A percentile compares a stretch with the other conserved stretches of the same genome.
Evolutionary conservation across 2,113 vertebrate species (phyloP).

Genomic region (Candoia aspera): DNA sequence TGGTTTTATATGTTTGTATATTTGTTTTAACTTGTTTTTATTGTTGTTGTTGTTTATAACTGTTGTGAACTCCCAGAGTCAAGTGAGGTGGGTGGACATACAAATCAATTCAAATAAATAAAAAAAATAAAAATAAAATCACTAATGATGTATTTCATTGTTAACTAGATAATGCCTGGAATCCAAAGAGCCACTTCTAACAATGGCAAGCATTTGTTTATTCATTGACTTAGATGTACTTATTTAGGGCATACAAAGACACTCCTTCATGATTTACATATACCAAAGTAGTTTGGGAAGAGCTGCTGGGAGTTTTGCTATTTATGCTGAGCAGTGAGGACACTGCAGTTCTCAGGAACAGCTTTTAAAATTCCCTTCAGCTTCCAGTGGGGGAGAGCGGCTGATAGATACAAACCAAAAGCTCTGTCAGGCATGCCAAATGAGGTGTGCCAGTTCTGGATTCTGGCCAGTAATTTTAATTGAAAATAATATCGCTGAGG

Average conservation of each 20-base stretch:
- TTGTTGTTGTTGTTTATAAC: too few species aligned
- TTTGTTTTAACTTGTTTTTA: too few species aligned
- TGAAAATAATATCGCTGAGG: neutral
- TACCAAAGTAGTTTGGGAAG: neutral
- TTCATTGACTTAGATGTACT: neutral
- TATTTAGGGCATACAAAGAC: neutral
- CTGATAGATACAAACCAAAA: neutral
- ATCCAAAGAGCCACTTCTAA: neutral
- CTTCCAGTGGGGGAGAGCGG: neutral
- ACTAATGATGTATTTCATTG: neutral
- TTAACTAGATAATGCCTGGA: neutral
- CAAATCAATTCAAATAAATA: neutral
- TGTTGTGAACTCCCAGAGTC: too few species aligned
- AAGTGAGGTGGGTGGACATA: neutral
- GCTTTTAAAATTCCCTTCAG: neutral
- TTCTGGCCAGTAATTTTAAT: neutral
- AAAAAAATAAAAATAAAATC: neutral
- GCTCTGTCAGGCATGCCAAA: neutral
- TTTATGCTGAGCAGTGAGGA: neutral
- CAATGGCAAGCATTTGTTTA: neutral
- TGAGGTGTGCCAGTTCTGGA: neutral
- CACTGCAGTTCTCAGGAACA: neutral
- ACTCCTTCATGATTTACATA: neutral
- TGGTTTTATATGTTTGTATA: too few species aligned
- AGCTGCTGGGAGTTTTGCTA: neutral